Conservation (phyloP, 2,888 invertebrate species). For the Acronicta alni region DNA sequence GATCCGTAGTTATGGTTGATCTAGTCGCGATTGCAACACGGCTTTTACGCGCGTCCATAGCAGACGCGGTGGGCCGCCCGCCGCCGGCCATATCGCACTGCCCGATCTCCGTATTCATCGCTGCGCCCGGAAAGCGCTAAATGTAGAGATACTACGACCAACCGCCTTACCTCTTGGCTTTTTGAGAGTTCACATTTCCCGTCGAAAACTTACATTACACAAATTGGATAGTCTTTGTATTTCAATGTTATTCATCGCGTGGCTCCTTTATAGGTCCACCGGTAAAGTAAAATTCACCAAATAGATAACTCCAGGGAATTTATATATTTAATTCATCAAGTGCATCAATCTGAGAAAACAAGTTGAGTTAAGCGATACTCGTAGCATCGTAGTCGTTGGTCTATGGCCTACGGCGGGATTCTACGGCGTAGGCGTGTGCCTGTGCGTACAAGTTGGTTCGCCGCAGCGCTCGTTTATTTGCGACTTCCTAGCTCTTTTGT, state of each 20-base stretch:
- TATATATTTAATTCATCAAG: conserved; percentile 27
- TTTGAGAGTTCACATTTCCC: conserved; percentile 77
- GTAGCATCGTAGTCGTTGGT: too few species aligned
- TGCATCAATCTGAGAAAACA: conserved; percentile 18
- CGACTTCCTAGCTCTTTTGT: conserved; percentile 87
- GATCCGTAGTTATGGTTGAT: conserved; percentile 55
- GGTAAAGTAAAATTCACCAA: conserved; percentile 44
- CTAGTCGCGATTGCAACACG: conserved; percentile 65
- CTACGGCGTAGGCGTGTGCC: conserved; percentile 55
- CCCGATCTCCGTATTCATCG: conserved; percentile 85
- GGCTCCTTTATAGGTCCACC: conserved; percentile 51
- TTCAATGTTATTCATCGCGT: conserved; percentile 64
- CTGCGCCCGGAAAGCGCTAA: conserved; percentile 78
- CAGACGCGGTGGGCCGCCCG: conserved; percentile 57
- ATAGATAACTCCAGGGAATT: conserved; percentile 35
- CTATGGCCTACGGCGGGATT: conserved; percentile 50
- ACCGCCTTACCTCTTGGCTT: conserved; percentile 77
- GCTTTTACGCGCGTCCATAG: conserved; percentile 64
- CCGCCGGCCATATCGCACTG: conserved; percentile 75
- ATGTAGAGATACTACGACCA: conserved; percentile 79
- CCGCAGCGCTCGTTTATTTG: conserved; percentile 86
- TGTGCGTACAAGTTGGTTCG: conserved; percentile 77
- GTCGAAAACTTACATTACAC: conserved; percentile 83
- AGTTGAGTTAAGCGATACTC: background rate
- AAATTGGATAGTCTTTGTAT: conserved; percentile 82